A percentile compares a stretch with the other conserved stretches of the same genome.
Conservation (phyloP, 2,113 vertebrate genomes). For the Bos javanicus region DNA sequence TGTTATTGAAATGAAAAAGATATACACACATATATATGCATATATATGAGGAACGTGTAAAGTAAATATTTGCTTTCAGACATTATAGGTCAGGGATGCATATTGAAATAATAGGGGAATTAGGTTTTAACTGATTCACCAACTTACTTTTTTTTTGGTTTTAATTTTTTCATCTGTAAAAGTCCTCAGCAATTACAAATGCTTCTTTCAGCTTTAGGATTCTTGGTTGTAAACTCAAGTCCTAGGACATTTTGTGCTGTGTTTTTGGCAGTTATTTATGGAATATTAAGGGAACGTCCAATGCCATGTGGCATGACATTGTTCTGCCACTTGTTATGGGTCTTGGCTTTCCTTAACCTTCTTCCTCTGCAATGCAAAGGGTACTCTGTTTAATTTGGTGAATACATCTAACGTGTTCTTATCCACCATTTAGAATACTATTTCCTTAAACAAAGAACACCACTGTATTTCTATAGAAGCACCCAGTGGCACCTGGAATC, state of each 20-base stretch:
- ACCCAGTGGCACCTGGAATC: neutral
- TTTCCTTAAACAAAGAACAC: neutral
- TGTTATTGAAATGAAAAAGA: conserved; percentile 5
- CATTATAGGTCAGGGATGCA: neutral
- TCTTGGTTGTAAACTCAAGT: neutral
- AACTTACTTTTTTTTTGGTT: conserved; percentile 11
- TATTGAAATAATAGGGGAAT: conserved; percentile 35
- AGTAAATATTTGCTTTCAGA: conserved; percentile 18
- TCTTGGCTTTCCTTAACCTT: neutral
- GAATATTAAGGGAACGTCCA: neutral
- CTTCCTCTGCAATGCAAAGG: neutral
- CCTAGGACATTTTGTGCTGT: neutral
- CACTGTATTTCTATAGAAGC: neutral
- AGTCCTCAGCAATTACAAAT: conserved; percentile 6
- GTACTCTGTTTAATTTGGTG: neutral
- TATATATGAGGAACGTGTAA: neutral
- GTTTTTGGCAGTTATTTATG: neutral
- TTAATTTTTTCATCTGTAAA: conserved; percentile 36
- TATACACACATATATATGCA: neutral
- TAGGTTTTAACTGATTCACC: conserved; percentile 8
- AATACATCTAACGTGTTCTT: neutral
- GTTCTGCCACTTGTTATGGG: neutral
- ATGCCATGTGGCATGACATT: neutral
- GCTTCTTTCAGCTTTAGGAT: conserved; percentile 23
- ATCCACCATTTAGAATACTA: neutral